Base-by-base conservation (phyloP, 2,888 invertebrate genomes). In the Xestia sexstrigata region DNA sequence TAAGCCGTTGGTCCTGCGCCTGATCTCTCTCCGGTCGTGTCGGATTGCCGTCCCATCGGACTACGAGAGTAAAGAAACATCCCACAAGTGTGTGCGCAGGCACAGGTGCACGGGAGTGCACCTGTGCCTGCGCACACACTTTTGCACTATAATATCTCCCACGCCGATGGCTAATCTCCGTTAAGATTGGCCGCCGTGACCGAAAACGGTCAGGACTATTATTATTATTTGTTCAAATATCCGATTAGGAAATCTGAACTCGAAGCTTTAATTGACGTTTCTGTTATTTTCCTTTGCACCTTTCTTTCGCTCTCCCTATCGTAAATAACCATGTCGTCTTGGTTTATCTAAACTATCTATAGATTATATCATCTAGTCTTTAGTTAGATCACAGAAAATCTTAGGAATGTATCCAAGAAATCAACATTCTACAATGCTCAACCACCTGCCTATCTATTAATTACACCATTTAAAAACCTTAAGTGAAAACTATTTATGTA, bases 381-480 rank as follows among this genome's bases (percentile, higher is more conserved):
- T 26, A 26, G 58, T 65, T 39, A 47, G 15, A n/a, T n/a, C 42
- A 20, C 17, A 66, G 74, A 67, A 73, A 81, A 67, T 81, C 81
- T 74, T 47, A 79, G 20, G 66, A 74, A 79, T 81, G 30, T 81
- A 39, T 39, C 1, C 17, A 52, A 81, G 76, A 45, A 30, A 62
- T 79, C 20, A 30, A 55, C 45, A 67, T 67, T 63, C 17, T 49
- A 69, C 1, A 1, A 30, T 0, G 69, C 42, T 45, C 23, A 26
- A n/a, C 8, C 58, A 67, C 76, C 52, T 69, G 68, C 11, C 13
- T 45, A 49, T 30, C 15, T n/a, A 52, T 80, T 80, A 76, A 52
- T 80, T 80, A 76, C 82, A 42, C 82, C 13, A 80, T 82, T 70
- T 17, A 35, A 77, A 82, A 67, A 52, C 52, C 35, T 26, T 35